Evolutionary conservation across 2,113 vertebrate species (phyloP).

Genomic region (Macheiramphus alcinus): DNA sequence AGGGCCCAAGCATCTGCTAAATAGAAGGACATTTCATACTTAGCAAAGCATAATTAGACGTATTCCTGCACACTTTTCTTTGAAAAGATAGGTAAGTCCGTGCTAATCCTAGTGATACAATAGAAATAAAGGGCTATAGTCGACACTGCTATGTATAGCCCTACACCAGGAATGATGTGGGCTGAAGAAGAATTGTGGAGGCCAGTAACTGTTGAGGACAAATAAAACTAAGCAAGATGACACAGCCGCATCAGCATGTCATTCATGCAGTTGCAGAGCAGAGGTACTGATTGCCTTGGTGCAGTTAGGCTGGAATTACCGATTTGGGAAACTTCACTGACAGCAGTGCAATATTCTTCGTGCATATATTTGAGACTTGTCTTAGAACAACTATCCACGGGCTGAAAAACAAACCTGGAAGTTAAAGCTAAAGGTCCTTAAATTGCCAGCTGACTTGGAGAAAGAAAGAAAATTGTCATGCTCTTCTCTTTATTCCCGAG

Average conservation of each 20-base stretch:
- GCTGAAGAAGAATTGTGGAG: not conserved
- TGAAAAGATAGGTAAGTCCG: conserved; percentile 13
- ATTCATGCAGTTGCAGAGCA: not conserved
- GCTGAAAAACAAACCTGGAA: not conserved
- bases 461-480: not conserved
- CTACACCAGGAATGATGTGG: not conserved
- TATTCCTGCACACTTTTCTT: conserved; percentile 49
- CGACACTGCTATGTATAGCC: not conserved
- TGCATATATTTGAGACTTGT: not conserved
- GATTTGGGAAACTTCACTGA: not conserved
- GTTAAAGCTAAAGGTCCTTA: not conserved
- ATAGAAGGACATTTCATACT: conserved; percentile 75
- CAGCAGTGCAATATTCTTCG: not conserved
- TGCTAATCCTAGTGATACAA: not conserved
- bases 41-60: conserved; percentile 75
- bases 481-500: not conserved
- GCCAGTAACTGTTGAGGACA: not conserved
- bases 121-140: not conserved
- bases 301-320: not conserved
- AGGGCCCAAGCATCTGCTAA: conserved; percentile 78
- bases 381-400: not conserved
- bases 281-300: not conserved
- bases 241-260: not conserved
- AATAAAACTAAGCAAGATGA: not conserved
- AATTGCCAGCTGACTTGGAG: not conserved